A percentile compares a stretch with the other conserved stretches of the same genome.
Evolutionary conservation across 2,888 invertebrate genomes (phyloP).

Genomic region (Caenorhabditis japonica): DNA sequence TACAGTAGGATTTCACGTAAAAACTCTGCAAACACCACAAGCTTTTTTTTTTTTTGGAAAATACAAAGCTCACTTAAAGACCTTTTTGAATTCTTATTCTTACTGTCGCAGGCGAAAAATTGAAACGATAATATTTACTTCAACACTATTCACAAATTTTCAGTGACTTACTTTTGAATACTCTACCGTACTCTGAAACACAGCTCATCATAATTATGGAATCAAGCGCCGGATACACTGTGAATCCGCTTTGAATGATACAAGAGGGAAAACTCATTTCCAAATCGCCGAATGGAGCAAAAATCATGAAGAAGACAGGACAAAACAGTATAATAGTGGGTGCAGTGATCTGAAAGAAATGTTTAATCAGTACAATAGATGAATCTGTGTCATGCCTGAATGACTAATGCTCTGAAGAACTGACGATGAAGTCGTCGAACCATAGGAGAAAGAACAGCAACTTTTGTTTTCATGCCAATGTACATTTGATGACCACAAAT

Average conservation of each 20-base stretch:
- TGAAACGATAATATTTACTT: no score
- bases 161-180: constrained; percentile 14
- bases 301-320: not conserved
- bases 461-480: not conserved
- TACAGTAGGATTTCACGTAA: no score
- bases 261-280: constrained; percentile 23
- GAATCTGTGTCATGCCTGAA: constrained; percentile 15
- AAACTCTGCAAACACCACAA: no score
- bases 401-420: constrained; percentile 6
- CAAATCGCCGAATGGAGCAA: not conserved
- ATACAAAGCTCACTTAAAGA: no score
- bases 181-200: constrained; percentile 31
- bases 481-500: constrained; percentile 1
- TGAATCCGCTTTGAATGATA: constrained; percentile 11
- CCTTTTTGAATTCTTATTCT: no score
- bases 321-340: constrained; percentile 14
- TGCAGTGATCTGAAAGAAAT: constrained; percentile 5
- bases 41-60: no score
- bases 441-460: not conserved
- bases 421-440: not conserved
- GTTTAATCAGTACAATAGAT: constrained; percentile 1
- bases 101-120: no score
- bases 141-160: no score
- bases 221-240: constrained; percentile 31
- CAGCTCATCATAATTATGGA: constrained; percentile 44